phyloP scores from a whole-genome alignment of 2,113 vertebrate genomes.

The Recurvirostra avosetta region DNA sequence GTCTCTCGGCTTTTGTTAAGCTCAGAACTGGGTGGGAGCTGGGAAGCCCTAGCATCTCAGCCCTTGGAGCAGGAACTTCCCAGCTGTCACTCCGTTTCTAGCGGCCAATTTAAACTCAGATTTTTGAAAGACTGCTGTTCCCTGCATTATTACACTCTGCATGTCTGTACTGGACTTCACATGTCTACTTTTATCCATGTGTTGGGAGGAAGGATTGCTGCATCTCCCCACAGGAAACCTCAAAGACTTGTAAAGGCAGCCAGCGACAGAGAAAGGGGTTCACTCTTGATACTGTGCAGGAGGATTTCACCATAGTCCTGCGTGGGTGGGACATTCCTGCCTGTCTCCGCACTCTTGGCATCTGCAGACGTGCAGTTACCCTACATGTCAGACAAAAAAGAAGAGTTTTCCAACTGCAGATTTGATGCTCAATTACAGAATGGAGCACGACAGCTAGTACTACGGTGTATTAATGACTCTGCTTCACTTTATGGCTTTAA shows the following conservation, averaged over 20 bases:
- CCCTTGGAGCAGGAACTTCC: background rate
- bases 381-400: background rate
- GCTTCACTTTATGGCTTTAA: slow-evolving; percentile 19
- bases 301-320: background rate
- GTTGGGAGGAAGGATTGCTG: background rate
- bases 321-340: background rate
- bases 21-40: background rate
- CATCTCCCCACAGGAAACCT: background rate
- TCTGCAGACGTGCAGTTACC: background rate
- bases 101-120: background rate
- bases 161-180: rapidly evolving
- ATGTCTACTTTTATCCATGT: background rate
- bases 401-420: background rate
- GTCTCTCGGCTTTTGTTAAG: background rate
- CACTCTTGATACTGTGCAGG: background rate
- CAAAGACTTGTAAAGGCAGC: background rate
- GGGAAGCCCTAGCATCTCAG: background rate
- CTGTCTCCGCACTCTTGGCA: background rate
- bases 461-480: background rate
- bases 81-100: background rate
- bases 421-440: slow-evolving; percentile 38
- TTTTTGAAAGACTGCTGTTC: background rate
- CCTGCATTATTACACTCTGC: background rate
- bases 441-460: slow-evolving; percentile 3
- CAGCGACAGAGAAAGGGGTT: background rate